A percentile compares a stretch with the other conserved stretches of the same genome.
phyloP scores from a whole-genome alignment of 2,888 invertebrate species.

The Melangyna quadrimaculata region DNA sequence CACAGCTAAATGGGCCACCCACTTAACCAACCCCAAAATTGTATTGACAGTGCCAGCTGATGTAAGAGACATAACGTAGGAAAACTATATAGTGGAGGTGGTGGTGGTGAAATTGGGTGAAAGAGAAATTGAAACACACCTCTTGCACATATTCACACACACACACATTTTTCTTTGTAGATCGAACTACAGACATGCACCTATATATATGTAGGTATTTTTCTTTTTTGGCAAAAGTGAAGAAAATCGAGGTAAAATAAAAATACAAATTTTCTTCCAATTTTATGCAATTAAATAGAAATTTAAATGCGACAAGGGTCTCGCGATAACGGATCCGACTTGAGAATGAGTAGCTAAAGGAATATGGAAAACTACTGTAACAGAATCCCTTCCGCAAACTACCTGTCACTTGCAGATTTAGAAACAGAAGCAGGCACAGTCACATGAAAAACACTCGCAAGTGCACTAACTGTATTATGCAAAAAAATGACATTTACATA shows the following conservation, averaged over 20 bases:
- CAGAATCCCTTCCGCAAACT: slow-evolving; percentile 21
- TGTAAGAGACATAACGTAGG: slow-evolving; percentile 53
- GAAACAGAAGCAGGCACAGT: neutral
- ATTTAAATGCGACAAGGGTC: slow-evolving; percentile 27
- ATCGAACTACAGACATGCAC: neutral
- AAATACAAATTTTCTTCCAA: slow-evolving; percentile 19
- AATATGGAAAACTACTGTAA: slow-evolving; percentile 5
- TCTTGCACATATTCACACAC: neutral
- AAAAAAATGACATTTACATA: slow-evolving; percentile 38
- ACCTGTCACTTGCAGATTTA: slow-evolving; percentile 2
- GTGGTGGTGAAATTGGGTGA: slow-evolving; percentile 30
- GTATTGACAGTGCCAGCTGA: slow-evolving; percentile 60
- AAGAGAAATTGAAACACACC: slow-evolving; percentile 41
- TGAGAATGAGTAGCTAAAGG: neutral
- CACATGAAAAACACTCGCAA: neutral
- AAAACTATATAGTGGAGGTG: neutral
- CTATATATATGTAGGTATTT: neutral
- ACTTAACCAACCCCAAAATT: slow-evolving; percentile 43
- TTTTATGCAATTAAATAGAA: slow-evolving; percentile 43
- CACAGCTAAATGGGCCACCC: neutral
- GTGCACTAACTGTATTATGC: slow-evolving; percentile 8
- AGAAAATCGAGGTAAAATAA: neutral
- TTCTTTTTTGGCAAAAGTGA: slow-evolving; percentile 8
- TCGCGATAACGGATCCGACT: neutral
- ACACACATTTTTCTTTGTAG: slow-evolving; percentile 8